Evolutionary conservation across 2,888 invertebrate genomes (phyloP), one percentile per base, ranked within the genome.

Genomic region (Itoplectis maculator): DNA sequence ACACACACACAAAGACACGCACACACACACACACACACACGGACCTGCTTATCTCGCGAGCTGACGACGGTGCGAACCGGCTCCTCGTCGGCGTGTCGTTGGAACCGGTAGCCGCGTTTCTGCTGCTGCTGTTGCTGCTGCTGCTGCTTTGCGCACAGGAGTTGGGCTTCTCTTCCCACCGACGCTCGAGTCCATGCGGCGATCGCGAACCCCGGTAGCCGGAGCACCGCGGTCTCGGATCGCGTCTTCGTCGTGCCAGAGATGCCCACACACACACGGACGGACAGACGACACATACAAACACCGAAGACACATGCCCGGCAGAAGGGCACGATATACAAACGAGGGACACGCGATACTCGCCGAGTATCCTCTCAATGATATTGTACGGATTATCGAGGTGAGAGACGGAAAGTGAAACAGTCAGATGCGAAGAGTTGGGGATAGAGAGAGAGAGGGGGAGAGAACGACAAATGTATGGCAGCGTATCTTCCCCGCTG

Each of bases 81-180:
- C 81, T 83, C n/a, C 42, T 42, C 54, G 51, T 20, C 42, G 65
- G 65, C 45, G 23, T 18, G 40, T 42, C 23, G 56, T 20, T 79
- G 83, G 74, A 84, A 85, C 84, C 85, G 84, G 85, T 85, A 85
- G 85, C 84, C 45, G n/a, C n/a, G 42, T 70, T 56, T 42, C 54
- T 70, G 70, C 23, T 42, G 54, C 54, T 20, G 40, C 23, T 54
- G 42, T 70, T 56, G 23, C 54, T 70, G 70, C 23, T 42, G 54
- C 54, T 20, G 40, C 23, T 54, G n/a, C n/a, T n/a, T n/a, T n/a
- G n/a, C n/a, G n/a, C n/a, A 23, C 8, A 37, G 15, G 61, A 61
- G 23, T 23, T 3, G 23, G 40, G 54, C 54, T 23, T 40, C 51
- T 69, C 54, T 37, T 7, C 54, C 40, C 23, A 13, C 20, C 3